phyloP scores from a whole-genome alignment of 2,797 vertebrate genomes.

The Danio jaintianensis region DNA sequence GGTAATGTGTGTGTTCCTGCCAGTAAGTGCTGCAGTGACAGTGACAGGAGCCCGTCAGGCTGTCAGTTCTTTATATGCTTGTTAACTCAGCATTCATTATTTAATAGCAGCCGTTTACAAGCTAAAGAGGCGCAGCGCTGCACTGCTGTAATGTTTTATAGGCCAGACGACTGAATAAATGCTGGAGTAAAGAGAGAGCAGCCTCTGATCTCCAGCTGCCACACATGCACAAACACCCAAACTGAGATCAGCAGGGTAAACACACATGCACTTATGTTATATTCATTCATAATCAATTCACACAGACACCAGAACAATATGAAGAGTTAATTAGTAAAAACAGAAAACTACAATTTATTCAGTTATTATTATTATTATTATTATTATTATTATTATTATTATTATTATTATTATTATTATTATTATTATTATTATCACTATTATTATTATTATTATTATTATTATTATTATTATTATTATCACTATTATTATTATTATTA shows the following conservation, averaged over 20 bases:
- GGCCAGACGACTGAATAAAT: constrained; percentile 7
- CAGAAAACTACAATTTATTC: no score
- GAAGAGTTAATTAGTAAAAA: no score
- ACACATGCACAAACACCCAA: no score
- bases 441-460: no score
- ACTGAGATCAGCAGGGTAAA: background rate
- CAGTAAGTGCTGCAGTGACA: background rate
- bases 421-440: no score
- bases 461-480: no score
- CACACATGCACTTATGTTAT: background rate
- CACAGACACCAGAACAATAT: no score
- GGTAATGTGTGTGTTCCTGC: background rate
- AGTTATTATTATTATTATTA: no score
- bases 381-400: no score
- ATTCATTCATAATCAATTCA: background rate
- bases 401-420: no score
- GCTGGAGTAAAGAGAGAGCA: constrained; percentile 47
- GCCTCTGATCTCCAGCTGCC: background rate
- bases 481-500: no score
- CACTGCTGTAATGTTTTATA: constrained; percentile 34
- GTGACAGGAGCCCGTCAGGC: constrained; percentile 1
- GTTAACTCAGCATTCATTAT: constrained; percentile 44
- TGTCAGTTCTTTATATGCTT: constrained; percentile 51
- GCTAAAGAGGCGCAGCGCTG: constrained; percentile 35
- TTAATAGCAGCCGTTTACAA: constrained; percentile 46